Percentiles rank a stretch among this genome's conserved stretches.
phyloP scores from a whole-genome alignment of 1,140 invertebrate species.

The Heliconius congener region DNA sequence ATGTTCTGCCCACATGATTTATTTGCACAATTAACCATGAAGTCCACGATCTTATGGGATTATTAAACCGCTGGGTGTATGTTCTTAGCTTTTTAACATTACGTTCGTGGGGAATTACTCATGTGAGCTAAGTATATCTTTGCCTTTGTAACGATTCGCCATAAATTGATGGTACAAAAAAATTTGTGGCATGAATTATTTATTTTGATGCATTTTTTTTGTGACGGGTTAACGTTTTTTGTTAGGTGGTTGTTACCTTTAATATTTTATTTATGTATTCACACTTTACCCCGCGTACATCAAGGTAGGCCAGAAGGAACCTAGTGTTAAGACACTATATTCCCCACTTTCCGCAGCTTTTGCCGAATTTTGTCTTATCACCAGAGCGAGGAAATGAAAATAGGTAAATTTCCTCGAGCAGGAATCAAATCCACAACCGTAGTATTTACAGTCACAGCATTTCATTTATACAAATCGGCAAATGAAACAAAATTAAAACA shows the following conservation, averaged over 20 bases:
- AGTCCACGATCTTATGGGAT: conserved; percentile 42
- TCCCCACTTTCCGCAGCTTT: background rate
- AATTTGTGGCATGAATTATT: background rate
- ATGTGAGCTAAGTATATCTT: conserved; percentile 22
- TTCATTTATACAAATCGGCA: too few species aligned
- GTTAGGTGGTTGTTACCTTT: background rate
- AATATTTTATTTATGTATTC: background rate
- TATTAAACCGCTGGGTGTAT: conserved; percentile 31
- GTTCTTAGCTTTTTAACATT: conserved; percentile 33
- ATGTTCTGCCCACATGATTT: conserved; percentile 43
- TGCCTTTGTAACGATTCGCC: background rate
- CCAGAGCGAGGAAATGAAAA: too few species aligned
- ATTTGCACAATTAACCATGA: conserved; percentile 45
- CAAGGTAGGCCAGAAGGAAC: background rate
- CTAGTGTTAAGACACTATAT: background rate
- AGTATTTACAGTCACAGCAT: too few species aligned
- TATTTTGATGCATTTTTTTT: background rate
- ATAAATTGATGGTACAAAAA: conserved; percentile 1
- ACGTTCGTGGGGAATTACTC: conserved; percentile 32
- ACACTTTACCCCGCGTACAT: too few species aligned
- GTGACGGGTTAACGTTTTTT: background rate
- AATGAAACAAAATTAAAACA: too few species aligned
- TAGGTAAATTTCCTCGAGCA: too few species aligned
- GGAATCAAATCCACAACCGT: too few species aligned
- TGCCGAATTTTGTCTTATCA: too few species aligned